Base-by-base conservation (phyloP, 2,888 invertebrate species). In the Drepana falcataria region DNA sequence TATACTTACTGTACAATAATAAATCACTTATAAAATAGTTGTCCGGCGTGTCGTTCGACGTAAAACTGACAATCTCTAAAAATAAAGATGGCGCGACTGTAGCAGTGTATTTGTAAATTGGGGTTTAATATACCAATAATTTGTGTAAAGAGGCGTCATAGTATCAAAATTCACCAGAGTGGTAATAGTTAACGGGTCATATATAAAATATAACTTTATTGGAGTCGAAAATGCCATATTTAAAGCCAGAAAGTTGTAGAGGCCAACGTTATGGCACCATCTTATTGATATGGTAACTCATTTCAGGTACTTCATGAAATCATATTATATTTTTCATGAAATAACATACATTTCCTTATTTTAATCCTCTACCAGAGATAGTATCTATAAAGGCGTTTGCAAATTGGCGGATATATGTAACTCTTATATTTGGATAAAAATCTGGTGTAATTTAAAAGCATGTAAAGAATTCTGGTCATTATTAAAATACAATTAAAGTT, bases 201-300 rank as follows among this genome's bases (percentile, higher is more conserved):
- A n/a, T n/a, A n/a, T n/a, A n/a, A n/a, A n/a, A n/a, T n/a, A n/a
- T n/a, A n/a, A n/a, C n/a, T n/a, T n/a, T n/a, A n/a, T n/a, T n/a
- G n/a, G n/a, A n/a, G n/a, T n/a, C n/a, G n/a, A n/a, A n/a, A n/a
- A n/a, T 48, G 48, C 48, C 48, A 48, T 35, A 35, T 52, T 55
- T 54, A 33, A 7, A 47, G 35, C 48, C 47, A 62, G 55, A 59
- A 56, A 58, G 58, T 58, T 59, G 57, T 63, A 67, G 56, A 71
- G 70, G 76, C 77, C 79, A 77, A 79, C 75, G 72, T 75, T 75
- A 88, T 88, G 87, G 87, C 89, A 89, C 88, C 88, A 85, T 83
- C 86, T 81, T 82, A 86, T 65, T 77, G 85, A 51, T 87, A 87
- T 86, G 89, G 89, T 88, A 87, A 89, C 88, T 87, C 81, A 73